Percentiles rank a stretch among this genome's conserved stretches.
Evolutionary conservation across 2,797 vertebrate species (phyloP).

Genomic region (Brachyalestes nurse): DNA sequence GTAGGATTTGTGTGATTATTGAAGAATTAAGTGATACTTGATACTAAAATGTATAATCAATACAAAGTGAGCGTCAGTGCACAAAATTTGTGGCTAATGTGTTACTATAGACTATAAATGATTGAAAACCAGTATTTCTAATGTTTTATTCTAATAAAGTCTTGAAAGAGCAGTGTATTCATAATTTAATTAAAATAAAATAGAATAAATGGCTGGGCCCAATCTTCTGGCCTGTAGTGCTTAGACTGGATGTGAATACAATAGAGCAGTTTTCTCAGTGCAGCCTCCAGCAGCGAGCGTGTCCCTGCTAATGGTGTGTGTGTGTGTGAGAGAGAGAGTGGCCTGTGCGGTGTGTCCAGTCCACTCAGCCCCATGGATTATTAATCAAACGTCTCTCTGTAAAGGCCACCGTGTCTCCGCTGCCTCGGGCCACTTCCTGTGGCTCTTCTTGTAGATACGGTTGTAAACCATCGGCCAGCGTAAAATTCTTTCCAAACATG

Average conservation of each 20-base stretch:
- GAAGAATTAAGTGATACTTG: no score
- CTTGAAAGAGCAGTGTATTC: no score
- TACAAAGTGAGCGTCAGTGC: no score
- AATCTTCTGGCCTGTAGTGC: background rate
- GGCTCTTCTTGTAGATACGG: background rate
- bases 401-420: background rate
- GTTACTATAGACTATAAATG: no score
- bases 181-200: no score
- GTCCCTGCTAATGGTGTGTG: background rate
- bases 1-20: no score
- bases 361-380: constrained; percentile 6
- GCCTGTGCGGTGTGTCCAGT: background rate
- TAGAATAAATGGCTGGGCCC: no score
- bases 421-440: background rate
- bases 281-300: background rate
- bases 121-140: no score
- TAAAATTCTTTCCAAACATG: background rate
- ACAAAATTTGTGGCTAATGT: no score
- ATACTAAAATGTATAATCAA: no score
- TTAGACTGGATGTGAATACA: background rate
- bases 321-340: background rate
- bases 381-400: background rate
- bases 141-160: no score
- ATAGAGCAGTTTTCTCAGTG: background rate
- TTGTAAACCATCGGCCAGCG: background rate